Conservation (phyloP, 2,113 vertebrate species). For the Suricata suricatta region DNA sequence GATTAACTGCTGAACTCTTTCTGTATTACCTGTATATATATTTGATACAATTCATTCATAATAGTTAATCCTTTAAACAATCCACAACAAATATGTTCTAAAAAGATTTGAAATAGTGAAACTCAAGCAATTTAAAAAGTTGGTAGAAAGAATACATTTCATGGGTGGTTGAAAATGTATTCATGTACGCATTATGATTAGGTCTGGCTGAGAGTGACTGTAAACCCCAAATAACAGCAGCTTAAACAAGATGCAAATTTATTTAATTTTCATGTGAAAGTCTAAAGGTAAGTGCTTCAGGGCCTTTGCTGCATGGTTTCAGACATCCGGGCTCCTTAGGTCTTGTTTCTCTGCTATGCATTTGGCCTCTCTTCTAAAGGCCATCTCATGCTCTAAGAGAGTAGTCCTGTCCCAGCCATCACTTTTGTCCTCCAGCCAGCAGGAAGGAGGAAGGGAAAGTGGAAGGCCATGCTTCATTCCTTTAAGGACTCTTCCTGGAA, state of each 20-base stretch:
- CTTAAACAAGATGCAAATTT: not conserved
- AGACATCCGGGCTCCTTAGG: not conserved
- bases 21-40: not conserved
- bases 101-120: slow-evolving; percentile 20
- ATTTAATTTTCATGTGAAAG: slow-evolving; percentile 2
- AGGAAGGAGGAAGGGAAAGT: not conserved
- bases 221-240: not conserved
- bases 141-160: not conserved
- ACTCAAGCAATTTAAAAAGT: not conserved
- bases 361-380: not conserved
- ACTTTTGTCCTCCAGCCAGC: not conserved
- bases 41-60: not conserved
- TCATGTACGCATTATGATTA: not conserved
- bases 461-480: not conserved
- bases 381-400: not conserved
- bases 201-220: not conserved
- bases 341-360: not conserved
- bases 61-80: not conserved
- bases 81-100: not conserved
- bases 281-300: not conserved
- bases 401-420: not conserved
- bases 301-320: not conserved
- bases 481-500: not conserved
- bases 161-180: not conserved
- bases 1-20: not conserved